Conservation (phyloP, 2,113 vertebrate species). For the Urocolius indicus region DNA sequence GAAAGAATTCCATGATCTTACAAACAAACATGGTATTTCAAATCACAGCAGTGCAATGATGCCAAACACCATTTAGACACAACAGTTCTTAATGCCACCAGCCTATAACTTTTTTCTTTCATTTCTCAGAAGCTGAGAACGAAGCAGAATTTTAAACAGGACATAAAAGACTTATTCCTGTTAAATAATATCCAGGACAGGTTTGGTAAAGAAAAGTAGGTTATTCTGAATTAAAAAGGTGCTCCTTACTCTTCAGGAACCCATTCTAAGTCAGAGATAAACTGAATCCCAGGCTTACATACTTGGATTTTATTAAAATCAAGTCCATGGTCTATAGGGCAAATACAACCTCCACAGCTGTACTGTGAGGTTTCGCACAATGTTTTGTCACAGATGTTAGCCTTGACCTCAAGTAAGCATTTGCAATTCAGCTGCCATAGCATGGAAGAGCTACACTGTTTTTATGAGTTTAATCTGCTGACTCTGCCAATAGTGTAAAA, state of each 20-base stretch:
- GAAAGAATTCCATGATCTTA: not conserved
- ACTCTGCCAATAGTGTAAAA: not conserved
- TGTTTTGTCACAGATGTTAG: slow-evolving; percentile 33
- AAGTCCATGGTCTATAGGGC: slow-evolving; percentile 29
- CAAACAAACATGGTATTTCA: not conserved
- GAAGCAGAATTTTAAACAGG: not conserved
- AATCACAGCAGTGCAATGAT: not conserved
- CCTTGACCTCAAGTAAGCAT: slow-evolving; percentile 18
- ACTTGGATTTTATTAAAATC: not conserved
- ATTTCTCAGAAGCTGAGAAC: not conserved
- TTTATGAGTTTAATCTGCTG: slow-evolving; percentile 32
- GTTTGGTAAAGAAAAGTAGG: not conserved
- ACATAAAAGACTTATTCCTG: not conserved
- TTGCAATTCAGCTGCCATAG: slow-evolving; percentile 43
- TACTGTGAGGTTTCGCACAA: not conserved
- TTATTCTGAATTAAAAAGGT: not conserved
- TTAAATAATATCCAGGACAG: not conserved
- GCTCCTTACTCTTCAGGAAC: not conserved
- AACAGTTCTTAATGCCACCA: not conserved
- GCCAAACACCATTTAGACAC: not conserved
- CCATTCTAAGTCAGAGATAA: not conserved
- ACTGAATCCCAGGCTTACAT: not conserved
- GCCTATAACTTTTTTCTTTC: not conserved
- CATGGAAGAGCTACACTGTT: not conserved
- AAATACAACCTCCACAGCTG: slow-evolving; percentile 21